Evolutionary conservation across 2,113 vertebrate genomes (phyloP).

Genomic region (Mirounga angustirostris): DNA sequence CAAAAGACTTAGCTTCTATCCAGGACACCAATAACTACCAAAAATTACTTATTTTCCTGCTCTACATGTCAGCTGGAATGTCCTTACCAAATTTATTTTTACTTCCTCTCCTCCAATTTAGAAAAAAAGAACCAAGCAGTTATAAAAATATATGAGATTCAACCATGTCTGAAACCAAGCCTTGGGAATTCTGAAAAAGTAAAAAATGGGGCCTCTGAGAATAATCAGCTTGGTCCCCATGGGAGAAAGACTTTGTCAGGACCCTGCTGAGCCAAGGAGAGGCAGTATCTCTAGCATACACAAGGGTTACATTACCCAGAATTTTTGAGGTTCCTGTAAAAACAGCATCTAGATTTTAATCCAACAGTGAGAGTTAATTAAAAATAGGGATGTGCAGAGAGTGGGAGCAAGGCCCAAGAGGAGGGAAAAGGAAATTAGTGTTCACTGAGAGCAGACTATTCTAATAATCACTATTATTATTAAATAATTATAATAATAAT

Average conservation of each 20-base stretch:
- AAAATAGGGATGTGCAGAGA: background rate
- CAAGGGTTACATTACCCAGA: too few relatives aligned
- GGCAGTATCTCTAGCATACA: background rate
- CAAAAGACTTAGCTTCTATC: conserved; percentile 44
- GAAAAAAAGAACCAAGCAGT: background rate
- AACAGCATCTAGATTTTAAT: background rate
- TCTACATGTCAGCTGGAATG: background rate
- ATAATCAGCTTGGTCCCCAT: background rate
- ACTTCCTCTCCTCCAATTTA: background rate
- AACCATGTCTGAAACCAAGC: background rate
- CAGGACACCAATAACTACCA: background rate
- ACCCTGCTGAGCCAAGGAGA: background rate
- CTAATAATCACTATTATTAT: background rate
- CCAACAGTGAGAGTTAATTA: background rate
- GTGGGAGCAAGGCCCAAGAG: background rate
- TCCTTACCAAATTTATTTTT: conserved; percentile 40
- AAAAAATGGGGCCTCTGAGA: background rate
- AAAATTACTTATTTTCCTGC: background rate
- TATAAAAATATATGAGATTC: background rate
- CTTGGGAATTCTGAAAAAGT: background rate
- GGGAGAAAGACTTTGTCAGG: background rate
- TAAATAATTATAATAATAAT: background rate
- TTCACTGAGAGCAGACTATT: background rate
- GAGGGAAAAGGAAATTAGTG: background rate
- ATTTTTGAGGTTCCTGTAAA: background rate